Base-by-base conservation (phyloP, 2,888 invertebrate species). In the Aricia artaxerxes region DNA sequence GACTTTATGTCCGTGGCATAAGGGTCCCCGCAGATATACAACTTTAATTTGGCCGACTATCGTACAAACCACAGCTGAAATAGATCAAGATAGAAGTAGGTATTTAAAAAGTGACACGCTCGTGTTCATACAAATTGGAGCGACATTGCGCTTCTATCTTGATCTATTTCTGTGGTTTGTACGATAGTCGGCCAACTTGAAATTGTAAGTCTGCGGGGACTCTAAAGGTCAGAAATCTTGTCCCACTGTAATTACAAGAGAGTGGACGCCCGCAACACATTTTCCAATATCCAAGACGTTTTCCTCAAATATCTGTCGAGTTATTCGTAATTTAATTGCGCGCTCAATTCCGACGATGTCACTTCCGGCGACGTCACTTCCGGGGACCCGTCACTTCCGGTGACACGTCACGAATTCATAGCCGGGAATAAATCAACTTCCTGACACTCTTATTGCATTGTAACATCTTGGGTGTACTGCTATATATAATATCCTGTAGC, bases 401-500 rank as follows among this genome's bases (percentile, higher is more conserved):
- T 44, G 73, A 73, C 40, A 73, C 44, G 44, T 44, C 73, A 44
- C 9, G 31, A 44, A 73, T 16, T 73, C 73, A n/a, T 73, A 44
- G 44, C 40, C 44, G n/a, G 44, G n/a, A 24, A 44, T 73, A 73
- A 73, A 73, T 73, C 73, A 73, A 44, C 73, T 11, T 44, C 11
- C 40, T n/a, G n/a, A 73, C 73, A 44, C 9, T 72, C 38, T 24
- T 44, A 73, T 73, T 73, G 24, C 73, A 13, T n/a, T 73, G n/a
- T 44, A 44, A 73, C 11, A 44, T 73, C 40, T 40, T 40, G 73
- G 40, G 49, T 49, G 11, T 49, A 49, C 49, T 2, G 49, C 49
- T 49, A 9, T 11, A 49, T 49, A 49, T 49, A 3, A 49, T 49
- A 49, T 49, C 49, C 11, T 49, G 49, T 40, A 38, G 38, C 38